These are phyloP conservation scores for Drosophila lowei DNA, from an alignment of 1,140 invertebrate genomes.

Conservation along the genomic window DNA sequence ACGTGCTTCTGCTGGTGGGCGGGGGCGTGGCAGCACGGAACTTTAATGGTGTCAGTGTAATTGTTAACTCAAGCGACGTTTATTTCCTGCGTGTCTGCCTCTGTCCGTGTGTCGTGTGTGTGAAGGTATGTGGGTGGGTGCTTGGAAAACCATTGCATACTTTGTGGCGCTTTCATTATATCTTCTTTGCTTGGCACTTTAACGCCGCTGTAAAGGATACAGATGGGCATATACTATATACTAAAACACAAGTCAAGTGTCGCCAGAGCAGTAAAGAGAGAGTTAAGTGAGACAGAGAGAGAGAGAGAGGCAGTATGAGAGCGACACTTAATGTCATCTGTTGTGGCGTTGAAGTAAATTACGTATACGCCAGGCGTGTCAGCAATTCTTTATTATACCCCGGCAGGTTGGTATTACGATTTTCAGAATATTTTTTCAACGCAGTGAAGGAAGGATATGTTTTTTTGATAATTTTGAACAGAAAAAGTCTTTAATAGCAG, in stretches of 20 bases:
- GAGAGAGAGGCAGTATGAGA: background rate
- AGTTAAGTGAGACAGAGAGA: background rate
- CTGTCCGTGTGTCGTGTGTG: constrained; percentile 15
- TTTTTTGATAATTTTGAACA: too few relatives aligned
- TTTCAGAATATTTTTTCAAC: too few relatives aligned
- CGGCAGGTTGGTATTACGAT: background rate
- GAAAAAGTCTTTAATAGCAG: too few relatives aligned
- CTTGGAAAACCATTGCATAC: constrained; percentile 50
- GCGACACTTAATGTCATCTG: constrained; percentile 31
- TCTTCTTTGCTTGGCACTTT: constrained; percentile 73
- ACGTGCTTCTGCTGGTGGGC: background rate
- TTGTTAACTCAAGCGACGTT: constrained; percentile 81
- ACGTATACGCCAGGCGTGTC: constrained; percentile 69
- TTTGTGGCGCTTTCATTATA: constrained; percentile 76
- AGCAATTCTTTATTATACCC: constrained; percentile 8
- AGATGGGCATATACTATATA: constrained; percentile 40
- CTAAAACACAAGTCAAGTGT: constrained; percentile 75
- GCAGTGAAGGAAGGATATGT: too few relatives aligned
- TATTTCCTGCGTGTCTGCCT: constrained; percentile 60
- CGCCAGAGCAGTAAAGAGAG: constrained; percentile 20
- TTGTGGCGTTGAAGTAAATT: constrained; percentile 65
- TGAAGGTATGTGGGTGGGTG: constrained; percentile 7
- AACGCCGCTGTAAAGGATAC: constrained; percentile 70
- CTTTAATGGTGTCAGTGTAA: constrained; percentile 79
- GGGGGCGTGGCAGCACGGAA: constrained; percentile 59